These are phyloP conservation scores for Yponomeuta cagnagella DNA, from an alignment of 2,888 invertebrate species.

Conservation along the genomic window DNA sequence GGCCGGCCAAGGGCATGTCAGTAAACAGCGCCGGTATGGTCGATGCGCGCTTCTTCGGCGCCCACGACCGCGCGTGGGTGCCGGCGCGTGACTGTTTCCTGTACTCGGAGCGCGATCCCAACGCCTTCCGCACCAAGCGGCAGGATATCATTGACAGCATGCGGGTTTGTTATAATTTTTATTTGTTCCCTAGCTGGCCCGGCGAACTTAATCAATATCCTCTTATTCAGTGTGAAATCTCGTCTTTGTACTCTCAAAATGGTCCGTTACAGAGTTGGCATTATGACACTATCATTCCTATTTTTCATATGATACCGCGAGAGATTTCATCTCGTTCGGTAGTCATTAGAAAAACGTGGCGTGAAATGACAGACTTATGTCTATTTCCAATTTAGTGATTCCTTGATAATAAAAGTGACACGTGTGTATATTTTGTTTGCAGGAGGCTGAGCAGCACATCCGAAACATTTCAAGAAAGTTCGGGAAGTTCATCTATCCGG, in stretches of 20 bases:
- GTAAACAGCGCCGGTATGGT: constrained; percentile 80
- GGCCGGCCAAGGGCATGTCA: constrained; percentile 96
- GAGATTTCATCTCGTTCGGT: too few species aligned
- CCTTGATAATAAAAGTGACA: too few species aligned
- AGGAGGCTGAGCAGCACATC: constrained; percentile 87
- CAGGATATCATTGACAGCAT: constrained; percentile 65
- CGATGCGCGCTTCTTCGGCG: constrained; percentile 96
- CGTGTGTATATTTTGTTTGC: constrained; percentile 24
- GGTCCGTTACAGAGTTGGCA: too few species aligned
- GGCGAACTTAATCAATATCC: too few species aligned
- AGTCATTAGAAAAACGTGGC: too few species aligned
- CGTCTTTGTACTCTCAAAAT: too few species aligned
- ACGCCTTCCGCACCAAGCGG: constrained; percentile 75
- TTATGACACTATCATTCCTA: too few species aligned
- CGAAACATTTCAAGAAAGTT: constrained; percentile 82
- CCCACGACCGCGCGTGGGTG: constrained; percentile 95
- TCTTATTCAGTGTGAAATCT: too few species aligned
- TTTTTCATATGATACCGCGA: too few species aligned
- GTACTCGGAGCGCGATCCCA: constrained; percentile 85
- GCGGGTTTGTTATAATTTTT: constrained; percentile 38
- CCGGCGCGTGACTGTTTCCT: constrained; percentile 88
- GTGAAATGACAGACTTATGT: too few species aligned
- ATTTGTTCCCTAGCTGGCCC: too few species aligned
- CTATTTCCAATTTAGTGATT: too few species aligned
- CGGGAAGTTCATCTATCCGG: constrained; percentile 84